Evolutionary conservation across 2,797 vertebrate genomes (phyloP), one percentile per base, ranked within the genome.

Genomic region (Manis javanica): DNA sequence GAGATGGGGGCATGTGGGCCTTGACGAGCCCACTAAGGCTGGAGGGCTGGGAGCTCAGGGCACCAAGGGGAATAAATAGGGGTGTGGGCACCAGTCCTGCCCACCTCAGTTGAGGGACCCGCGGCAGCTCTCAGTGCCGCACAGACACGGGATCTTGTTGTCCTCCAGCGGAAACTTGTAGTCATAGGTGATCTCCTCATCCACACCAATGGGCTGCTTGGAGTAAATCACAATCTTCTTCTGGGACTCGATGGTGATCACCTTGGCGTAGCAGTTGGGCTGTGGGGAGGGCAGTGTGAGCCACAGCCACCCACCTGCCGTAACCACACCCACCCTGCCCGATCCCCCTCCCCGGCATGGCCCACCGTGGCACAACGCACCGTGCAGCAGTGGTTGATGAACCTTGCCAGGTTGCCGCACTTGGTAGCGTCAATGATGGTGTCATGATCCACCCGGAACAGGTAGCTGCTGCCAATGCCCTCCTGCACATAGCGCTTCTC

Each of bases 201-300:
- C 99, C 97, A 99, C 98, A 0, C 99, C 99, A 10, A 99, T 99
- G 12, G 99, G 97, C 98, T 99, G 99, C 98, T 99, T 99, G 0
- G 99, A 99, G 98, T 99, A 99, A 97, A 99, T 99, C 93, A 99
- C 99, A 0, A 99, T 99, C 98, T 99, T 99, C 97, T 99, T 99
- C 99, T 99, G 99, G 21, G 99, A 99, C 98, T 99, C 99, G 5
- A 99, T 99, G 97, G 99, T 99, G 98, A 99, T 99, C 29, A 99
- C 99, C 98, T 99, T 99, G 96, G 99, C 99, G 13, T 99, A 99
- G 98, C 99, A 99, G 98, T 99, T 99, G 87, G 99, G 99, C 99
- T 99, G 93, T 3, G 49, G 57, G 31, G 19, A 74, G 26, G 53
- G 53, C 3, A 24, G 51, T 26, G 64, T 97, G 72, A 97, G 95